These are phyloP conservation scores for Ailurus styani DNA, from an alignment of 2,113 vertebrate genomes.

Conservation along the genomic window DNA sequence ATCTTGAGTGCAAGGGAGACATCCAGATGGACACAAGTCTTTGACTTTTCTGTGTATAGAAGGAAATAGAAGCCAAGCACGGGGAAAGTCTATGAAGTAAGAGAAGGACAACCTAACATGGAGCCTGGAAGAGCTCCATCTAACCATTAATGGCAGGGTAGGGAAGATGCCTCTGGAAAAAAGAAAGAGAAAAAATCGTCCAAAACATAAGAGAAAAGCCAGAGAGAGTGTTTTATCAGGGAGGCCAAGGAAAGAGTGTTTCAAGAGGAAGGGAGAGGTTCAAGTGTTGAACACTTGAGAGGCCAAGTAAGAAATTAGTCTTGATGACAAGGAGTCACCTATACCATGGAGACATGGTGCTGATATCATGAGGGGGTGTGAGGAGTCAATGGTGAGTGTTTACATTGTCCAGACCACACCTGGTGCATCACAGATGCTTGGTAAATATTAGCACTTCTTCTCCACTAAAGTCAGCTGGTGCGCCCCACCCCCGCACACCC, in stretches of 20 bases:
- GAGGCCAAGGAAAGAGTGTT: neutral
- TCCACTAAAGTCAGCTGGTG: neutral
- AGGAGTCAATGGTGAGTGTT: neutral
- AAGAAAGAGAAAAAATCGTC: neutral
- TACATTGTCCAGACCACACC: neutral
- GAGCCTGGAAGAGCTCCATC: neutral
- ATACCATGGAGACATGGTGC: rapidly evolving
- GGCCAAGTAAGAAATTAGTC: neutral
- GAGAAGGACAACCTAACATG: neutral
- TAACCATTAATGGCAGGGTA: no score
- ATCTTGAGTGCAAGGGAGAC: neutral
- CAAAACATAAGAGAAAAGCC: neutral
- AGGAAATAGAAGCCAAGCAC: neutral
- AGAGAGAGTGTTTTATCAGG: neutral
- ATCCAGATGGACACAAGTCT: neutral
- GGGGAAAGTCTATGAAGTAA: neutral
- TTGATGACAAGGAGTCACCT: neutral
- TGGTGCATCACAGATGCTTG: neutral
- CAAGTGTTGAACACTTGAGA: neutral
- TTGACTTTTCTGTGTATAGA: neutral
- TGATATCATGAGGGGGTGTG: neutral
- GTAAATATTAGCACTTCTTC: neutral
- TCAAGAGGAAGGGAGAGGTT: neutral
- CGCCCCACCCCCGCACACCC: neutral
- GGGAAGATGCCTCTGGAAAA: neutral